Base-by-base conservation (phyloP, 2,888 invertebrate species). In the Nymphalis c-album region DNA sequence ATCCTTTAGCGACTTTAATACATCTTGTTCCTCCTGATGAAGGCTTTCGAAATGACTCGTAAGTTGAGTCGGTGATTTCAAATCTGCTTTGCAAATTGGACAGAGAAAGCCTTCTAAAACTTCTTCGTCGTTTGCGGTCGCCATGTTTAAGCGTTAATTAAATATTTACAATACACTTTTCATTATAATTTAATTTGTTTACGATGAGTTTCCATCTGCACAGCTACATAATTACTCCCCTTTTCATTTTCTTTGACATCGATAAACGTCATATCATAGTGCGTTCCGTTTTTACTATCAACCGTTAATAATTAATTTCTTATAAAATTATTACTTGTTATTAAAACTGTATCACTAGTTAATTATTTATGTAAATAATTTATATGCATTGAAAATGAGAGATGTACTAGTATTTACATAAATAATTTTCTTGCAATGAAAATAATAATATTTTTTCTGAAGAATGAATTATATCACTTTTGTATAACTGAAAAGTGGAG, bases 41-140 rank as follows among this genome's bases (percentile, higher is more conserved):
- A 94, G 93, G 71, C 95, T 96, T 85, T 98, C 97, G 82, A 98
- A 98, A 88, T 99, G 99, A 74, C 94, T 94, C 64, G 97, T 96
- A 66, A 99, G 93, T 81, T 96, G 95, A 63, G 95, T 94, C 7
- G 97, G 95, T 17, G 97, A 96, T 81, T 97, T 96, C 59, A 98
- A 93, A 85, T 99, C 98, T 50, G 95, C 95, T 90, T 97, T 96
- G 81, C 99, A 99, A 78, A 98, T 97, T 0, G 99, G 98, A 85
- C 99, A 99, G 13, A 99, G 92, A 83, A 99, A 98, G 7, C 99
- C 99, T 87, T 99, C 98, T 70, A 97, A 92, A 75, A 97, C 96
- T 78, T 94, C 93, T 51, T 93, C 93, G 62, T 91, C 92, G 71
- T 91, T 88, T 69, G 87, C 80, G 67, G 86, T 74, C 70, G 92